Conservation (phyloP, 1,140 invertebrate species). For the Drosophila nannoptera region DNA sequence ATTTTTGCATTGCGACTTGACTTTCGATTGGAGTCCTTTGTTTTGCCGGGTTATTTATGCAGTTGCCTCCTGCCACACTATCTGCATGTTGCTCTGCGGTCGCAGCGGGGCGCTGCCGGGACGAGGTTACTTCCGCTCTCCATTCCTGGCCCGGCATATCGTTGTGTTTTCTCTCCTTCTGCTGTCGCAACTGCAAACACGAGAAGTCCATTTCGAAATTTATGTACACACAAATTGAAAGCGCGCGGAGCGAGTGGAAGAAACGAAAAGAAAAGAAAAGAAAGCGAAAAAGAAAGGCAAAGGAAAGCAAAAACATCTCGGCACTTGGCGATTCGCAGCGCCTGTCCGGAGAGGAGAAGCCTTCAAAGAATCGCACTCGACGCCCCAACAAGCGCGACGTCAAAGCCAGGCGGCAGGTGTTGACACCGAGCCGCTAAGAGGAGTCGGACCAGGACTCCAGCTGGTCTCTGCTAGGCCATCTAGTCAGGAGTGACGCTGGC, state of each 20-base stretch:
- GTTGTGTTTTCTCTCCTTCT: conserved; percentile 34
- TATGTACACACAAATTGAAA: conserved; percentile 77
- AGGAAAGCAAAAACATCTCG: conserved; percentile 27
- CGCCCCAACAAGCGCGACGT: conserved; percentile 34
- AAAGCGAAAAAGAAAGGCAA: conserved; percentile 13
- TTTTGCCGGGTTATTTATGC: conserved; percentile 62
- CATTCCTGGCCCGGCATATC: conserved; percentile 43
- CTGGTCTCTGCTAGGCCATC: not conserved
- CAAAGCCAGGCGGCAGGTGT: conserved; percentile 35
- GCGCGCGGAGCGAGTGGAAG: conserved; percentile 35
- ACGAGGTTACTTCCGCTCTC: conserved; percentile 46
- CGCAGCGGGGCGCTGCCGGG: conserved; percentile 14
- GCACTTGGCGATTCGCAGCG: conserved; percentile 48
- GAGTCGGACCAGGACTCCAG: conserved; percentile 1
- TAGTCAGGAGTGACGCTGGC: too few species aligned
- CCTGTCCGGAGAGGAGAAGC: conserved; percentile 10
- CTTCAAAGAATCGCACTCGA: conserved; percentile 58
- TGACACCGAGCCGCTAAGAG: conserved; percentile 14
- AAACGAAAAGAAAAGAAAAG: conserved; percentile 25
- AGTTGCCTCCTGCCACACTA: conserved; percentile 57
- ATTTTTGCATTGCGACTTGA: conserved; percentile 45
- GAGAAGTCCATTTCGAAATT: conserved; percentile 76
- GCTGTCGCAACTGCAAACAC: conserved; percentile 54
- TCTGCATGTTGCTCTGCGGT: conserved; percentile 41
- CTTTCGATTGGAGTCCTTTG: conserved; percentile 63